Percentiles rank a stretch among this genome's conserved stretches.
These are phyloP conservation scores for Atherinomorus stipes DNA, from an alignment of 2,113 vertebrate genomes.

Conservation along the genomic window DNA sequence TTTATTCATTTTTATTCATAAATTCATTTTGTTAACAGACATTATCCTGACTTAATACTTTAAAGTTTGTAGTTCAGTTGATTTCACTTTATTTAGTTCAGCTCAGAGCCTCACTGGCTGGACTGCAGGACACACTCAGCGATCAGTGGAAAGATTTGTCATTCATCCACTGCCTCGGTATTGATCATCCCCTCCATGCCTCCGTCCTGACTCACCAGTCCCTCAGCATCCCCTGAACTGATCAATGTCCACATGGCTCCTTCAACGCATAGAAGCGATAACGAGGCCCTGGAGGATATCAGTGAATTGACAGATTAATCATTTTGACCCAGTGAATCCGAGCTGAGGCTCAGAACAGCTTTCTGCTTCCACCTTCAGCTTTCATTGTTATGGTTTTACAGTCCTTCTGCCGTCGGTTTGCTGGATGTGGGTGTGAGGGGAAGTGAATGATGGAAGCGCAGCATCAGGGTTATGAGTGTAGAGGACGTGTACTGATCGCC, in stretches of 20 bases:
- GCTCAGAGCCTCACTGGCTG: not conserved
- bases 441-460: not conserved
- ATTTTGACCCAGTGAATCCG: slow-evolving; percentile 58
- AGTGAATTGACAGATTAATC: slow-evolving; percentile 61
- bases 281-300: slow-evolving; percentile 58
- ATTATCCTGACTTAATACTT: no score
- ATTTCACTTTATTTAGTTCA: not conserved
- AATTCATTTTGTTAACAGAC: no score
- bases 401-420: slow-evolving; percentile 42
- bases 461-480: not conserved
- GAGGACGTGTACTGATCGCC: not conserved
- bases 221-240: slow-evolving; percentile 21
- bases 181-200: slow-evolving; percentile 35
- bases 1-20: no score
- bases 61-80: no score
- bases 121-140: not conserved
- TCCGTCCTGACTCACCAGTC: slow-evolving; percentile 13
- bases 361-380: slow-evolving; percentile 47
- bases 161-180: slow-evolving; percentile 26
- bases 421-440: slow-evolving; percentile 3
- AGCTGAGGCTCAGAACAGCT: slow-evolving; percentile 46
- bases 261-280: slow-evolving; percentile 47
- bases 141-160: slow-evolving; percentile 6
- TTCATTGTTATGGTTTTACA: slow-evolving; percentile 46
- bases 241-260: slow-evolving; percentile 52